These are phyloP conservation scores for Ennomos fuscantarius DNA, from an alignment of 2,888 invertebrate genomes.

Conservation along the genomic window DNA sequence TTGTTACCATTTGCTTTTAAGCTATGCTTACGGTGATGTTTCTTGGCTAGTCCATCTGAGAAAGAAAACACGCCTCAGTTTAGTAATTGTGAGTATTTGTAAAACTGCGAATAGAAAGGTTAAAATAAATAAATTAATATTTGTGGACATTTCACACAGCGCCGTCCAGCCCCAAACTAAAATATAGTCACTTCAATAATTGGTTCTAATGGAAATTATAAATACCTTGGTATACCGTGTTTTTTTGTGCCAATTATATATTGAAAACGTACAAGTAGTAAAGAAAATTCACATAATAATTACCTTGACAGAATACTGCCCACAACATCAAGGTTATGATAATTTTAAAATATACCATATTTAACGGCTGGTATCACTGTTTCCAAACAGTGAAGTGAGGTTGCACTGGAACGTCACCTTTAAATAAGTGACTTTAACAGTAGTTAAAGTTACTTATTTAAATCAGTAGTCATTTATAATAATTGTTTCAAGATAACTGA, in stretches of 20 bases:
- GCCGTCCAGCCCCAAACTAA: too few species aligned
- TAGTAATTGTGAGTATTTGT: too few species aligned
- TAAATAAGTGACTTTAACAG: too few species aligned
- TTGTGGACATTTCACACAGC: too few species aligned
- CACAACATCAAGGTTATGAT: background rate
- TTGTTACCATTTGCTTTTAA: slow-evolving; percentile 11
- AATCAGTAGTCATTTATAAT: background rate
- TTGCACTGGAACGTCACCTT: background rate
- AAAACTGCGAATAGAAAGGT: too few species aligned
- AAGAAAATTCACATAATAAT: too few species aligned
- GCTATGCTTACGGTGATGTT: slow-evolving; percentile 6
- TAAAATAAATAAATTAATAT: too few species aligned
- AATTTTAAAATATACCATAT: background rate
- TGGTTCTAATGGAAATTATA: too few species aligned
- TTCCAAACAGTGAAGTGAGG: background rate
- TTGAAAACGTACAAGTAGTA: too few species aligned
- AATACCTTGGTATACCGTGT: too few species aligned
- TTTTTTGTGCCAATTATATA: too few species aligned
- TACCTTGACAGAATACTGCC: background rate
- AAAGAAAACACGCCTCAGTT: background rate
- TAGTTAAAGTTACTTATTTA: background rate
- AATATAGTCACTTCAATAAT: too few species aligned
- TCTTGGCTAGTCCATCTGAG: slow-evolving; percentile 15
- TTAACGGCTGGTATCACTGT: background rate
- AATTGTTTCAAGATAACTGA: background rate